These are phyloP conservation scores for Scomber japonicus DNA, from an alignment of 2,113 vertebrate genomes.

Conservation along the genomic window DNA sequence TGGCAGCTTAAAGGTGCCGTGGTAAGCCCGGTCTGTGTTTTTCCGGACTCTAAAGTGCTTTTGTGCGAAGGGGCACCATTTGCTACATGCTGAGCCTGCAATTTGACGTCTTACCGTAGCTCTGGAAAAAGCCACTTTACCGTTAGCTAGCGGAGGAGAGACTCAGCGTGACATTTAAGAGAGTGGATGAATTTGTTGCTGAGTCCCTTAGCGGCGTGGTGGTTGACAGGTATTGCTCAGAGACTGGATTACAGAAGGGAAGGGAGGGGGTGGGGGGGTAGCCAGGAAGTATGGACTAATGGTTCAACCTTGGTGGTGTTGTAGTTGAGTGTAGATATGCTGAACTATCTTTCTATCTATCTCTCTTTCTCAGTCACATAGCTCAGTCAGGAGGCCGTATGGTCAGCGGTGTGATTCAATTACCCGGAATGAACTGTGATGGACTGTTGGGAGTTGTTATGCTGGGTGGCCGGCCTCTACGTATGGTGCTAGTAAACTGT, in stretches of 20 bases:
- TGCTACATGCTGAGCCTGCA: conserved; percentile 83
- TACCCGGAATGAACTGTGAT: conserved; percentile 68
- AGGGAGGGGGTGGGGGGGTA: too few relatives aligned
- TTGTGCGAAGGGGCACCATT: conserved; percentile 79
- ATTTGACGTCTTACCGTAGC: conserved; percentile 63
- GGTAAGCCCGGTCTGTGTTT: conserved; percentile 38
- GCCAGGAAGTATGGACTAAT: conserved; percentile 28
- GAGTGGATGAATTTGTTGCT: conserved; percentile 67
- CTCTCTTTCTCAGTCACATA: conserved; percentile 8
- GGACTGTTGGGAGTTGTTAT: conserved; percentile 54
- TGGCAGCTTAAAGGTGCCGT: conserved; percentile 56
- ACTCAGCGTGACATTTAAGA: conserved; percentile 69
- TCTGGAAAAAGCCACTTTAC: conserved; percentile 79
- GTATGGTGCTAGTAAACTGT: conserved; percentile 70
- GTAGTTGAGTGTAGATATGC: conserved; percentile 25
- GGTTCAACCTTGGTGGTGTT: conserved; percentile 27
- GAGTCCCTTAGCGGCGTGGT: conserved; percentile 50
- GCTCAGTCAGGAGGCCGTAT: conserved; percentile 26
- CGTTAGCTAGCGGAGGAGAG: conserved; percentile 57
- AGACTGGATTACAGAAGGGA: conserved; percentile 29
- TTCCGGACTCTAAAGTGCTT: conserved; percentile 81
- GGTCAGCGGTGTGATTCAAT: conserved; percentile 69
- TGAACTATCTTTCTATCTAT: conserved; percentile 7
- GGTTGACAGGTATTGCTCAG: conserved; percentile 50
- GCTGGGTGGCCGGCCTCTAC: conserved; percentile 58